Evolutionary conservation across 2,113 vertebrate species (phyloP), one percentile per base, ranked within the genome.

Genomic region (Cyrtonyx montezumae): DNA sequence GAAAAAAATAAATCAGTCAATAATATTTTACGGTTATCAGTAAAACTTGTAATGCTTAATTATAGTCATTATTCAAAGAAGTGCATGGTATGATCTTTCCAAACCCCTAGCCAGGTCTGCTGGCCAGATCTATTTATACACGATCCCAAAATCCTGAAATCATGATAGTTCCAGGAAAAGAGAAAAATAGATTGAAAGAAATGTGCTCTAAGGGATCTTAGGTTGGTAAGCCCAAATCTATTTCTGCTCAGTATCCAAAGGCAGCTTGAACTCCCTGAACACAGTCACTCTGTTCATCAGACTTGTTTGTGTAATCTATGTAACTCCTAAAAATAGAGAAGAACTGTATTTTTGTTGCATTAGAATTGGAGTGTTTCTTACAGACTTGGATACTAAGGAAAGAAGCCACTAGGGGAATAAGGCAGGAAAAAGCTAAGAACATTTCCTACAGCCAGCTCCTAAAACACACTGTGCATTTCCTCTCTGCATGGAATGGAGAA

Each of bases 381-480:
- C 93, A 94, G 73, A 82, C 32, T 65, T 43, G 59, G 93, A 93
- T 36, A 34, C 87, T 93, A 95, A 93, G 87, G 87, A 85, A 94
- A 95, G 66, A 90, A 96, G 23, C 73, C 91, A 91, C 90, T 79
- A 53, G 56, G 93, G 93, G 62, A 92, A 92, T 40, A 95, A 95
- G 69, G 30, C 92, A 96, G 79, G 87, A 91, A 85, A 90, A 93
- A 66, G 68, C 63, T 77, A 28, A 86, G 91, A 92, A 95, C 91
- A 91, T 96, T 94, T 94, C 91, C 79, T 93, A 93, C 93, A 88
- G 93, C 87, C 94, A 95, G 90, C 43, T 94, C 89, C 88, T 94
- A 71, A 90, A 90, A 91, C 79, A 91, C 73, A 91, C 68, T 49
- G 42, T 85, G 90, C 40, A 42, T 90, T 91, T 95, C 92, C 94